Evolutionary conservation across 2,113 vertebrate species (phyloP).

Genomic region (Siniperca chuatsi): DNA sequence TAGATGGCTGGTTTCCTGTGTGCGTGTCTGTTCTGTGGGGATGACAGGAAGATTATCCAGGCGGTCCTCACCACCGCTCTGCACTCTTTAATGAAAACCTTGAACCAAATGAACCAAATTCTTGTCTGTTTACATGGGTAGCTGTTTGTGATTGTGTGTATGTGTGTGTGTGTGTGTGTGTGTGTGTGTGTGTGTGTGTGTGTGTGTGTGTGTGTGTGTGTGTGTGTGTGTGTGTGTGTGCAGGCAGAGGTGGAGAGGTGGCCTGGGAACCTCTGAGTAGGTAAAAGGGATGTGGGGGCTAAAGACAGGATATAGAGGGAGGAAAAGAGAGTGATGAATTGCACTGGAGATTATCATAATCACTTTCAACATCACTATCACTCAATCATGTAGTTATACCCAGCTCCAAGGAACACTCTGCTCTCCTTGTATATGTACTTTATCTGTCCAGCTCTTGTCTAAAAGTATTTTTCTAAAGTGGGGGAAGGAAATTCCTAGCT

Average conservation of each 20-base stretch:
- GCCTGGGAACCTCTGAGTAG: constrained; percentile 50
- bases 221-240: constrained; percentile 8
- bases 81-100: constrained; percentile 33
- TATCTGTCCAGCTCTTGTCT: constrained; percentile 54
- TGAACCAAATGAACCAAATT: constrained; percentile 23
- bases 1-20: constrained; percentile 52
- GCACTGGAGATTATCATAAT: constrained; percentile 45
- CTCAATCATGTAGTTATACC: constrained; percentile 11
- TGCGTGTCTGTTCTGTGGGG: constrained; percentile 42
- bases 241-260: not conserved
- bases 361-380: constrained; percentile 46
- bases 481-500: constrained; percentile 67
- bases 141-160: no score
- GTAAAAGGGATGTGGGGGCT: constrained; percentile 42
- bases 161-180: constrained; percentile 17
- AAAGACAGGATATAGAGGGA: constrained; percentile 51
- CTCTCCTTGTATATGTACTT: constrained; percentile 34
- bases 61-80: constrained; percentile 29
- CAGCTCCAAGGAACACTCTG: constrained; percentile 17
- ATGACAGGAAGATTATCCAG: constrained; percentile 58
- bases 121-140: constrained; percentile 36
- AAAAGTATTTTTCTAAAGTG: constrained; percentile 68
- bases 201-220: constrained; percentile 23
- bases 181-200: constrained; percentile 6
- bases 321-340: constrained; percentile 47